Conservation (phyloP, 1,140 invertebrate species). For the fruit fly (Drosophila melanogaster) region Release_6_plus_ISO1_MT NT_037436.4:19314501-19315000, state of each 20-base stretch:
- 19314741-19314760: background rate
- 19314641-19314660: no score
- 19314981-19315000: background rate
- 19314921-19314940: slow-evolving; percentile 43
- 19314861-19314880: slow-evolving; percentile 31
- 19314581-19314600: no score
- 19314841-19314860: slow-evolving; percentile 32
- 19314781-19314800: slow-evolving; percentile 9
- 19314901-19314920: slow-evolving; percentile 41
- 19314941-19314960: slow-evolving; percentile 29
- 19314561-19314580: no score
- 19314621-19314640: no score
- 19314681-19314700: no score
- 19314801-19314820: slow-evolving; percentile 24
- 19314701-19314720: background rate
- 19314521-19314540: no score
- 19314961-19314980: slow-evolving; percentile 25
- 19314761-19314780: background rate
- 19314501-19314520: background rate
- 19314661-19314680: no score
- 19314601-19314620: no score
- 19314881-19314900: slow-evolving; percentile 31
- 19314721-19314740: background rate
- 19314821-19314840: slow-evolving; percentile 38
- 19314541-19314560: background rate